A percentile compares a stretch with the other conserved stretches of the same genome.
These are phyloP conservation scores for Sinonovacula constricta DNA, from an alignment of 1,140 invertebrate genomes.

Conservation along the genomic window DNA sequence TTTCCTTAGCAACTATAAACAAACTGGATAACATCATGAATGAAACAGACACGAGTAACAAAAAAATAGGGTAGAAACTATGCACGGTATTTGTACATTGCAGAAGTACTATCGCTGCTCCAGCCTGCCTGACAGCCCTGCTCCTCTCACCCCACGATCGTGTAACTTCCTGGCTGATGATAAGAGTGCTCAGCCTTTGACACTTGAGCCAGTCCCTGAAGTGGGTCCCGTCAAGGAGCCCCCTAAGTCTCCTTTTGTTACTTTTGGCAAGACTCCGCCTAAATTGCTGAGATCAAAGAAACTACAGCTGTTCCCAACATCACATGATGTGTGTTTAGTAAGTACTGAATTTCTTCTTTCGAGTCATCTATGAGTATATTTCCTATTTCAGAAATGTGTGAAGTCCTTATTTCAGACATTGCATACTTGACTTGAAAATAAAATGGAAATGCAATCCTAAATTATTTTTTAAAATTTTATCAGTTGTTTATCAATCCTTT, in stretches of 20 bases:
- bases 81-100: background rate
- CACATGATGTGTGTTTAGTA: conserved; percentile 36
- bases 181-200: conserved; percentile 40
- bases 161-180: conserved; percentile 53
- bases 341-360: too few species aligned
- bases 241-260: conserved; percentile 64
- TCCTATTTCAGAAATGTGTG: too few species aligned
- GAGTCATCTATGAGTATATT: too few species aligned
- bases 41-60: too few species aligned
- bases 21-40: too few species aligned
- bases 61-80: too few species aligned
- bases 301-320: conserved; percentile 29
- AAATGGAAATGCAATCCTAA: too few species aligned
- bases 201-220: conserved; percentile 45
- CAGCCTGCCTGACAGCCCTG: conserved; percentile 48
- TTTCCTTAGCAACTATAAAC: too few species aligned
- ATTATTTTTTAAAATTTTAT: too few species aligned
- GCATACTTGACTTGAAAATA: too few species aligned
- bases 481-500: too few species aligned
- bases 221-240: conserved; percentile 28
- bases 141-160: conserved; percentile 18
- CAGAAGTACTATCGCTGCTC: conserved; percentile 60
- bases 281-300: conserved; percentile 50
- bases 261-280: conserved; percentile 67
- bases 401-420: too few species aligned